Evolutionary conservation across 2,888 invertebrate genomes (phyloP), one percentile per base, ranked within the genome.

Genomic region (Pardosa pseudoannulata): DNA sequence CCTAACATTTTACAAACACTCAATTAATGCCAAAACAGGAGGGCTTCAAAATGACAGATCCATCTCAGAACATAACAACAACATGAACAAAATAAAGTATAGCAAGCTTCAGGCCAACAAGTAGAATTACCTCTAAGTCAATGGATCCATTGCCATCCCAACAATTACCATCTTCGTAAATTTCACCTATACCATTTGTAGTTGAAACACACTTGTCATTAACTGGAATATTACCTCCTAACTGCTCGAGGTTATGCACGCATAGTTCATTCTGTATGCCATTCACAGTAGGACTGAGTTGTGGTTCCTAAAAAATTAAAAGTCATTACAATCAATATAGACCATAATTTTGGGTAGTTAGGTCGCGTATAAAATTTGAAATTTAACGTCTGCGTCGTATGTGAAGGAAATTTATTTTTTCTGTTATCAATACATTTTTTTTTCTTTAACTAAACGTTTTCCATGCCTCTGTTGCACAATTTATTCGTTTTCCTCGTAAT

Each of bases 201-300:
- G 92, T 91, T 39, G 91, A 91, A 9, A 91, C 91, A 89, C 90
- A 91, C 88, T 93, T 93, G 90, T 93, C 93, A 91, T 93, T 93
- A 71, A 93, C 92, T 80, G 93, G 93, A 5, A 80, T 76, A 65
- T 80, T 75, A 1, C 23, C 67, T 2, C 28, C 50, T 7, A 76
- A 3, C 32, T 80, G 68, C 0, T 41, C 56, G n/a, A 39, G 31
- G 50, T 5, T 16, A 28, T 65, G 64, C 39, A 71, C 16, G 5
- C 32, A 29, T 5, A 50, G 27, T n/a, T 68, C 70, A 32, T 50
- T 78, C 7, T 79, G 72, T 16, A 16, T 36, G 28, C 79, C 85
- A 64, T 70, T 82, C 9, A 50, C 75, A 46, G 9, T 46, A 16
- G 46, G 5, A 46, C 9, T 46, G 16, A 16, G n/a, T 16, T 46